Base-by-base conservation (phyloP, 2,797 vertebrate species). In the Myotis vivesi region DNA sequence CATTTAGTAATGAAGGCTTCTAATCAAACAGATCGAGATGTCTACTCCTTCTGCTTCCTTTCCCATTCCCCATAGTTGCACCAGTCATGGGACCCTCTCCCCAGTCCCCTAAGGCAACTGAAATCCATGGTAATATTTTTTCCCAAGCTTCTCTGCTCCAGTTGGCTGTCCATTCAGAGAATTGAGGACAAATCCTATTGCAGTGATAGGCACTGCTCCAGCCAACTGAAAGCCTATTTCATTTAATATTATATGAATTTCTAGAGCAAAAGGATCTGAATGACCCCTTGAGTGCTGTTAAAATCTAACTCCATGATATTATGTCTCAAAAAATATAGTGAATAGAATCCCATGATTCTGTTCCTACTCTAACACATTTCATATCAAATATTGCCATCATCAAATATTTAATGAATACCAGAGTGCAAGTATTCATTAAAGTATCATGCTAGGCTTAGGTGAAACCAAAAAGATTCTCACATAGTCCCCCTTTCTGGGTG, bases 181-280 rank as follows among this genome's bases (percentile, higher is more conserved):
- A 73, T 0, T 12, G n/a, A 75, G 28, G 62, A 19, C 64, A 96
- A 90, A 92, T 91, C 51, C 23, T 36, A 23, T 75, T 49, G 92
- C 5, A 85, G 22, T 57, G 80, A 53, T 36, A 83, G 57, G 46
- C 87, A 85, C 19, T 41, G 53, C 13, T 6, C 8, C 44, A 95
- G 51, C 51, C 30, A 76, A 81, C 12, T 82, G 9, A 23, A 49
- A 87, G 46, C 23, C 87, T 83, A 93, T 85, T 95, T 91, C 53
- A 73, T 23, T 95, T 71, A 96, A 71, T 81, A 87, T 79, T 91
- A 76, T n/a, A 89, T 89, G 59, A 92, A 77, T 80, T 91, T 92
- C 59, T 59, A 92, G 73, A 55, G 33, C 23, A 87, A 93, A 95
- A 95, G 12, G 13, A 84, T 93, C 62, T 84, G 33, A 25, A 85